Base-by-base conservation (phyloP, 2,888 invertebrate species). In the Phorcus lineatus region DNA sequence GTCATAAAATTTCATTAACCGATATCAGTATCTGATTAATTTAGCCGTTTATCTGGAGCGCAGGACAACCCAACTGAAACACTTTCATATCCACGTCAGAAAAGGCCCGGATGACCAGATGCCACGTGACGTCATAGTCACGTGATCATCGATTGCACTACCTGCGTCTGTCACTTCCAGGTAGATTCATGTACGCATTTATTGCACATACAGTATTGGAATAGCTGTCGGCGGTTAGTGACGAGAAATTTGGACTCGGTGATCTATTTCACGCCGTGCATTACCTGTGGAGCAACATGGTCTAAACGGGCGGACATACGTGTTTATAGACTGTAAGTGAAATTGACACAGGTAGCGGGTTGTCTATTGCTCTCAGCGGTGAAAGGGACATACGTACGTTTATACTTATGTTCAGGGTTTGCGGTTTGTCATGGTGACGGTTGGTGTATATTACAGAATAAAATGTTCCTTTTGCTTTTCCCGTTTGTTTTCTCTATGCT, bases 351-450 rank as follows among this genome's bases (percentile, higher is more conserved):
- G 28, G 62, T 62, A 62, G 62, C 28, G 62, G 62, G 62, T 28
- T 62, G 24, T 28, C 24, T 62, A 24, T 28, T 24, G 28, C 22
- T 24, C 28, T 62, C 62, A 62, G 62, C 24, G 24, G 62, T 62
- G 62, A 17, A 24, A 62, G 17, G 24, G 24, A 24, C n/a, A 7
- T 62, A 4, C 62, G 62, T 62, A 62, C 62, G 28, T 62, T 24
- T 17, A 16, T 62, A 24, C 28, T 31, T 62, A 24, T 62, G 22
- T 62, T 0, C 62, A 24, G 13, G 24, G 62, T 24, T 62, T 62
- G 62, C 24, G 62, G 62, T 62, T 62, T 62, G 62, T 62, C n/a
- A 28, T 62, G 62, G 62, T 62, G 62, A 62, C 28, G 62, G 62
- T 62, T 31, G 47, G 47, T 62, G 24, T 24, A 62, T 13, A 0